Evolutionary conservation across 1,140 invertebrate genomes (phyloP).

Genomic region (Drosophila grimshawi): DNA sequence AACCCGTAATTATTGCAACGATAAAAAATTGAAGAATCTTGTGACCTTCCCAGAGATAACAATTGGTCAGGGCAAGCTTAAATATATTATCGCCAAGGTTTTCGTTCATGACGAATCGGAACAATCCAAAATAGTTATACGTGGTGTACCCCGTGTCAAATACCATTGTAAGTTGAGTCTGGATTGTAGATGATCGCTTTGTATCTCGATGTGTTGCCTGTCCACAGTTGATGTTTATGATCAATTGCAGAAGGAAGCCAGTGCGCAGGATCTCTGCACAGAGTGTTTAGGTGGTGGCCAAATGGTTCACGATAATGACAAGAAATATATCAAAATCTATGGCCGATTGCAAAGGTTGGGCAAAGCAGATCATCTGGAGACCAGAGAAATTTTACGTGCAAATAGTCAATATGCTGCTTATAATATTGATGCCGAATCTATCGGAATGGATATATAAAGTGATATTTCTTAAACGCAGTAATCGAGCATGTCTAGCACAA

Average conservation of each 20-base stretch:
- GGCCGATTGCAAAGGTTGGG: slow-evolving; percentile 48
- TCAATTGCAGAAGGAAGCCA: slow-evolving; percentile 39
- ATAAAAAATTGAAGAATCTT: slow-evolving; percentile 15
- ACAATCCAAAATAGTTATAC: slow-evolving; percentile 46
- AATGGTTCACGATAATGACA: slow-evolving; percentile 44
- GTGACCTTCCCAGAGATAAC: slow-evolving; percentile 25
- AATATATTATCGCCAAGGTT: slow-evolving; percentile 57
- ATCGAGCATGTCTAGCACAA: background rate
- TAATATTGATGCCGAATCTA: slow-evolving; percentile 54
- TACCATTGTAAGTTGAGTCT: slow-evolving; percentile 55
- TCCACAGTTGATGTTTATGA: slow-evolving; percentile 60
- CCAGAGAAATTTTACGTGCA: slow-evolving; percentile 19
- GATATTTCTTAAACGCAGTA: background rate
- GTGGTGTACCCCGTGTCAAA: slow-evolving; percentile 36
- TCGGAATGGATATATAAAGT: slow-evolving; percentile 25
- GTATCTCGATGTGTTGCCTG: background rate
- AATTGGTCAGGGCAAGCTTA: slow-evolving; percentile 49
- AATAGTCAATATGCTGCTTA: background rate
- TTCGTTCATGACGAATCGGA: slow-evolving; percentile 56
- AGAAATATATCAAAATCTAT: slow-evolving; percentile 59
- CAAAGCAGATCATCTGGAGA: slow-evolving; percentile 51
- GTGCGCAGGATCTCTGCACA: slow-evolving; percentile 37
- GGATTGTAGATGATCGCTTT: background rate
- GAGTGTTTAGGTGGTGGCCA: slow-evolving; percentile 59
- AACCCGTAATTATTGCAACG: slow-evolving; percentile 34